Percentiles rank a stretch among this genome's conserved stretches.
These are phyloP conservation scores for Idris sp. DNA, from an alignment of 1,140 invertebrate species.

Conservation along the genomic window DNA sequence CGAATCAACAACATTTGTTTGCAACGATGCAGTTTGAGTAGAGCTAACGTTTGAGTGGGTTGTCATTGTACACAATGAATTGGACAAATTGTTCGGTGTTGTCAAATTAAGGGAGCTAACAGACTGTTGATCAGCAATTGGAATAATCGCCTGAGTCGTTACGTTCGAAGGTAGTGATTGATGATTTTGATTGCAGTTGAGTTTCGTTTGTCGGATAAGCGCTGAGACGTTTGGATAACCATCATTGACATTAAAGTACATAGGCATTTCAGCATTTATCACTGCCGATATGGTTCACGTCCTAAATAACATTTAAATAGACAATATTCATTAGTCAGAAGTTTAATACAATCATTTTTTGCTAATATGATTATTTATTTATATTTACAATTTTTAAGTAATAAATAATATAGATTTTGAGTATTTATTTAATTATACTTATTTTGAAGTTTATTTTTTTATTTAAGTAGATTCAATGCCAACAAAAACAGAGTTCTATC, in stretches of 20 bases:
- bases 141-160: conserved; percentile 71
- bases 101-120: conserved; percentile 68
- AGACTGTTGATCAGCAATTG: conserved; percentile 69
- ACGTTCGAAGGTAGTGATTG: conserved; percentile 75
- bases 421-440: no score
- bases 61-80: conserved; percentile 74
- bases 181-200: conserved; percentile 77
- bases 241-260: conserved; percentile 77
- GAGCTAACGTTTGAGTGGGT: conserved; percentile 71
- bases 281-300: conserved; percentile 46
- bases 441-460: no score
- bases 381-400: not conserved
- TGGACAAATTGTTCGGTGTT: conserved; percentile 71
- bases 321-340: conserved; percentile 28
- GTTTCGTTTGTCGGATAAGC: conserved; percentile 72
- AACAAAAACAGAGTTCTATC: no score
- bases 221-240: conserved; percentile 77
- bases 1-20: conserved; percentile 69
- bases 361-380: not conserved
- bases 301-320: conserved; percentile 48
- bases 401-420: conserved; percentile 10
- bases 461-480: no score
- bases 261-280: conserved; percentile 75
- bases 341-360: no score
- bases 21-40: conserved; percentile 70